Percentiles rank a stretch among this genome's conserved stretches.
phyloP scores from a whole-genome alignment of 1,140 invertebrate genomes.

The Latrodectus geometricus region DNA sequence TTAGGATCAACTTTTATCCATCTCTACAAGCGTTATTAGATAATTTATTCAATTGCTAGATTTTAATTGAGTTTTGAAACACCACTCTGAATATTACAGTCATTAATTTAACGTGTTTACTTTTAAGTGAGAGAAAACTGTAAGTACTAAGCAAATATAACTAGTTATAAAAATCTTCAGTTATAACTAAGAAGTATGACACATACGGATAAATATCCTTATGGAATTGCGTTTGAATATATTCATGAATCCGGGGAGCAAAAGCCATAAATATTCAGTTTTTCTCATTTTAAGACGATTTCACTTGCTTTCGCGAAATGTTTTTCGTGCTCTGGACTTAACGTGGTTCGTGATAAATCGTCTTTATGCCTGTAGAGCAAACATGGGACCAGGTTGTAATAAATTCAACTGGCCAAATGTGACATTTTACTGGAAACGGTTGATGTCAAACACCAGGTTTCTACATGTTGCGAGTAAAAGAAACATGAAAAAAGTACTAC shows the following conservation, averaged over 20 bases:
- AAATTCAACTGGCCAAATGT: not conserved
- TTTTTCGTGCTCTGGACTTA: not conserved
- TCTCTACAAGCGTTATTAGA: too few species aligned
- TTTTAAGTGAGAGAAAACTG: too few species aligned
- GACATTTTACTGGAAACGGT: not conserved
- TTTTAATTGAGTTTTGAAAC: too few species aligned
- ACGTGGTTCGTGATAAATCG: not conserved
- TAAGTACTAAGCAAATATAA: too few species aligned
- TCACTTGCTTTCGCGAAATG: not conserved
- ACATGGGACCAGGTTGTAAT: not conserved
- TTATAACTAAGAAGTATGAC: not conserved
- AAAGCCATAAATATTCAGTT: not conserved
- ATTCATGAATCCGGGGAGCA: not conserved
- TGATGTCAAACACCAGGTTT: not conserved
- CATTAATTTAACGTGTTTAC: too few species aligned
- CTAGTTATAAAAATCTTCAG: too few species aligned
- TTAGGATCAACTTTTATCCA: too few species aligned
- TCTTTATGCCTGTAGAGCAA: not conserved
- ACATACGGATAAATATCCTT: not conserved
- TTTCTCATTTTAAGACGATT: not conserved
- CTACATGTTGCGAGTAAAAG: too few species aligned
- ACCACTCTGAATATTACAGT: too few species aligned
- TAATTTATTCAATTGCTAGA: too few species aligned
- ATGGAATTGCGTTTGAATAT: not conserved
- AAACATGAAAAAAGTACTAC: too few species aligned